Evolutionary conservation across 2,113 vertebrate species (phyloP).

Genomic region (Barnardius zonarius): DNA sequence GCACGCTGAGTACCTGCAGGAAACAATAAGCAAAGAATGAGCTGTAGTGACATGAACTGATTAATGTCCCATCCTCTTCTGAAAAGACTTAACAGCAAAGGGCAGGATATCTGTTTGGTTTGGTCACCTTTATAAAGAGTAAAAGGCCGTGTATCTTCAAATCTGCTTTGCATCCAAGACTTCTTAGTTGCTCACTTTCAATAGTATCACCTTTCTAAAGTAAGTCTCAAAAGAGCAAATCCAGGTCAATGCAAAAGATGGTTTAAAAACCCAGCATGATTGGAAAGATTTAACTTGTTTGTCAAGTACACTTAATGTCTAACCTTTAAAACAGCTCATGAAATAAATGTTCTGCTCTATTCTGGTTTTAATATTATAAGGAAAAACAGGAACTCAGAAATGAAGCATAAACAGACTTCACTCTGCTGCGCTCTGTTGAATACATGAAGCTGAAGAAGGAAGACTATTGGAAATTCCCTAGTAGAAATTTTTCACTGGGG

Average conservation of each 20-base stretch:
- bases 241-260: background rate
- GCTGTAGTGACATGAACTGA: background rate
- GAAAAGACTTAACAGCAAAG: background rate
- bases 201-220: background rate
- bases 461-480: background rate
- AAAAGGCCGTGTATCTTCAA: background rate
- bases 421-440: background rate
- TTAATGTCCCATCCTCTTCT: background rate
- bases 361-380: background rate
- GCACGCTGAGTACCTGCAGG: conserved; percentile 91
- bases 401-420: background rate
- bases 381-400: conserved; percentile 12
- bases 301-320: background rate
- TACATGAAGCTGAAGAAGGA: background rate
- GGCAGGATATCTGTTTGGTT: background rate
- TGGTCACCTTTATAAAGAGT: background rate
- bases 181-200: background rate
- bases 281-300: background rate
- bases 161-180: background rate
- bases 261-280: background rate
- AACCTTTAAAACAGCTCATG: background rate
- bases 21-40: conserved; percentile 11
- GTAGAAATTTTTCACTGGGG: background rate
- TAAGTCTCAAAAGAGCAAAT: background rate
- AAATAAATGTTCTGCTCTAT: background rate